Percentiles rank a stretch among this genome's conserved stretches.
phyloP scores from a whole-genome alignment of 2,888 invertebrate species.

The Onchidella celtica region DNA sequence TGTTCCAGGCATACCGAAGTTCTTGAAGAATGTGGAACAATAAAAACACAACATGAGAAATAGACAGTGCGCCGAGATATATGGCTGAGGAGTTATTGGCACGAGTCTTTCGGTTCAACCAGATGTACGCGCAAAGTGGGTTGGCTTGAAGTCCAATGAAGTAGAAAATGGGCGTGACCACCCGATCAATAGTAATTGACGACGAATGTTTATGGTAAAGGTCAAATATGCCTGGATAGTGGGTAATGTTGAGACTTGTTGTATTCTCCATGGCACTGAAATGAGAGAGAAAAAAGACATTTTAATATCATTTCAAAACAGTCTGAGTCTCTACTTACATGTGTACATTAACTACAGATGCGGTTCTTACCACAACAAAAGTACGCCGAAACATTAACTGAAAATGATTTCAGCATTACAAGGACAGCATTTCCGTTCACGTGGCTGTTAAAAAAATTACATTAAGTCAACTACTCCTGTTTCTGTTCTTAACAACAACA shows the following conservation, averaged over 20 bases:
- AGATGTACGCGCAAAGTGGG: slow-evolving; percentile 75
- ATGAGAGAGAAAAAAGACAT: background rate
- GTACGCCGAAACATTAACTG: no score
- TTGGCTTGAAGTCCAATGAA: slow-evolving; percentile 77
- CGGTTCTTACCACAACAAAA: no score
- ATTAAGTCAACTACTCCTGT: no score
- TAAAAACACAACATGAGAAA: slow-evolving; percentile 75
- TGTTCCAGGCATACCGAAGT: slow-evolving; percentile 76
- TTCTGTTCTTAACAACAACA: no score
- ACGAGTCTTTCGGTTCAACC: slow-evolving; percentile 74
- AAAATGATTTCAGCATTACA: no score
- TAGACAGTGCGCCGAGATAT: slow-evolving; percentile 76
- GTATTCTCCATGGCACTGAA: slow-evolving; percentile 32
- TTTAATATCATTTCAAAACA: no score
- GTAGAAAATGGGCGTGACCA: slow-evolving; percentile 77
- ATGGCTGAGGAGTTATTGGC: slow-evolving; percentile 78
- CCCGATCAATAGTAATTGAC: slow-evolving; percentile 71
- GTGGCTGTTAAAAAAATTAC: no score
- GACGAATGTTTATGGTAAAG: slow-evolving; percentile 64
- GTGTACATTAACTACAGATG: no score
- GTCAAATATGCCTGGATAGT: slow-evolving; percentile 19
- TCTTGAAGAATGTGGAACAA: slow-evolving; percentile 75
- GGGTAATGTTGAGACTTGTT: slow-evolving; percentile 7
- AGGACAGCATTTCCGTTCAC: no score
- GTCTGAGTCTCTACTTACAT: no score